Base-by-base conservation (phyloP, 2,888 invertebrate genomes). In the Eristalinus aeneus region DNA sequence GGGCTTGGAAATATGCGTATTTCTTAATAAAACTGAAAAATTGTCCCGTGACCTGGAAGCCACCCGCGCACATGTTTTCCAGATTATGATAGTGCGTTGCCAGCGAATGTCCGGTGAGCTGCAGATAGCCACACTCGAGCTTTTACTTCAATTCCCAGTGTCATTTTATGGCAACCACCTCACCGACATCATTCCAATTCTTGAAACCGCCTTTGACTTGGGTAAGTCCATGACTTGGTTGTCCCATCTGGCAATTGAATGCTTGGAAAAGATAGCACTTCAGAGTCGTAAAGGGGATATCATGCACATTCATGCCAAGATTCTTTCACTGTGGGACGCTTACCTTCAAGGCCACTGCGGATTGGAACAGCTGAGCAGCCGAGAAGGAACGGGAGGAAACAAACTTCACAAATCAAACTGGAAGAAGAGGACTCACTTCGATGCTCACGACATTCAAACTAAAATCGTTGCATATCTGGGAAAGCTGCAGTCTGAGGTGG, bases 111-210 rank as follows among this genome's bases (percentile, higher is more conserved):
- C 89, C 86, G 94, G 94, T 89, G 95, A 95, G 88, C 91, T 95
- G 53, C 93, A 95, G 88, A 93, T 95, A 5, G 93, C 95, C 6
- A 95, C 95, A 88, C 90, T 96, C 12, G 92, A 93, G 71, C 92
- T 95, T 27, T 91, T 96, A 63, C 90, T 96, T 27, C 92, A 94
- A 27, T 91, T 94, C 60, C 96, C 96, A 0, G 90, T 93, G 5
- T 90, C 90, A 46, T 92, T 95, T n/a, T 92, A 95, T 2, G 88
- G 89, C n/a, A 89, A 91, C 12, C 92, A 93, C 71, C 89, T 94
- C 32, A 88, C 90, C 10, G 91, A 92, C 27, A 90, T 94, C 10
- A 90, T 93, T 53, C 92, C 93, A 31, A 92, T 89, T 12, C 89
- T 89, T 63, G 68, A 83, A 36, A 88, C 93, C 5, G 91, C 93